Conservation (phyloP, 2,797 vertebrate genomes). For the Taeniopygia guttata region DNA sequence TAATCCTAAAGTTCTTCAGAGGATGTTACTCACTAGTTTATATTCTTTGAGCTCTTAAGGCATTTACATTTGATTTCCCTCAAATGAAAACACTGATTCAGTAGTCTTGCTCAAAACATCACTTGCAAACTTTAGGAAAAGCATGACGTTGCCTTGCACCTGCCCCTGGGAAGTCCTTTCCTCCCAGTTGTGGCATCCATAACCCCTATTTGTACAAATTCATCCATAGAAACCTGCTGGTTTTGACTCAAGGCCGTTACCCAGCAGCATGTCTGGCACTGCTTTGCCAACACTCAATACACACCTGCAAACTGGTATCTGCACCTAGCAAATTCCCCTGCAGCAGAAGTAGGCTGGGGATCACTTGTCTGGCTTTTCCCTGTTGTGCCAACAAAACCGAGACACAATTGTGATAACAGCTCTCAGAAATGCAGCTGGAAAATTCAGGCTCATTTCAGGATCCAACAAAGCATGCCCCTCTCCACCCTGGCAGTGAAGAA, state of each 20-base stretch:
- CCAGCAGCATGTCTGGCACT: rapidly evolving
- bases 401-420: background rate
- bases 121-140: background rate
- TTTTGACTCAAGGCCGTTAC: background rate
- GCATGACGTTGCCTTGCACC: background rate
- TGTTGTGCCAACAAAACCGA: background rate
- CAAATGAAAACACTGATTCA: background rate
- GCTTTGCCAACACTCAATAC: background rate
- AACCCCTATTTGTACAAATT: too few species aligned
- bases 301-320: background rate
- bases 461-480: background rate
- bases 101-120: background rate
- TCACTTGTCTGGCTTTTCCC: background rate
- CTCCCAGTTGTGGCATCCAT: background rate
- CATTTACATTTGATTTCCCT: background rate
- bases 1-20: background rate
- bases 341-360: background rate
- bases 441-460: background rate
- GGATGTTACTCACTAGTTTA: background rate
- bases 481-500: background rate
- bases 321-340: background rate
- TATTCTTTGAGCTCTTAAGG: background rate
- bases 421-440: background rate
- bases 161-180: background rate
- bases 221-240: rapidly evolving